Evolutionary conservation across 2,797 vertebrate genomes (phyloP).

Genomic region (Mico argentatus): DNA sequence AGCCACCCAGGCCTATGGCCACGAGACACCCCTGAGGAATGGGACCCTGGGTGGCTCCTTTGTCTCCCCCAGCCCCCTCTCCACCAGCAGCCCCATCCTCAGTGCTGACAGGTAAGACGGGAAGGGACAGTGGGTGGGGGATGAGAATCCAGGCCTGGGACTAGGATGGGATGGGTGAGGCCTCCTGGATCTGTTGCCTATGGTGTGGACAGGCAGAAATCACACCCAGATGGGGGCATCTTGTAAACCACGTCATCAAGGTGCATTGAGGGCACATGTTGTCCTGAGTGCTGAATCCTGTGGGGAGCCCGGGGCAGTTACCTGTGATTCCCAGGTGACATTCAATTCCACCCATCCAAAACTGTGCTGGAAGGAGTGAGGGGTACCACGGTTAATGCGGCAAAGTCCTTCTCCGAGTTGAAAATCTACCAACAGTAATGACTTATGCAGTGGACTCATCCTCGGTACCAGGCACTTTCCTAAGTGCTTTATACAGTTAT

Average conservation of each 20-base stretch:
- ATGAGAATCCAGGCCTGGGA: background rate
- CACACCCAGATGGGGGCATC: background rate
- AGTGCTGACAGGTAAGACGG: conserved; percentile 89
- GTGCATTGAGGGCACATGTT: rapidly evolving
- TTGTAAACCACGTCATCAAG: background rate
- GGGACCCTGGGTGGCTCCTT: conserved; percentile 86
- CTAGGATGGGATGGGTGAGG: background rate
- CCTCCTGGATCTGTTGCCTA: background rate
- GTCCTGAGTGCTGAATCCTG: no score
- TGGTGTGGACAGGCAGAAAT: background rate
- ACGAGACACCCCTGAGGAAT: conserved; percentile 83
- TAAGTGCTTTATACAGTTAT: background rate
- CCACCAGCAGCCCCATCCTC: conserved; percentile 95
- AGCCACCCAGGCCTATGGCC: conserved; percentile 74
- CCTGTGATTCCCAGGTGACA: background rate
- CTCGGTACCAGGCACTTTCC: rapidly evolving
- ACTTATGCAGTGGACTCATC: background rate
- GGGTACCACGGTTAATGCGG: background rate
- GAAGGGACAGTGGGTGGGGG: background rate
- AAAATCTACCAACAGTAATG: background rate
- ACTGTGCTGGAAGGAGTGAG: background rate
- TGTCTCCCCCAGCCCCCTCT: conserved; percentile 88
- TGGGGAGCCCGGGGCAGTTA: rapidly evolving
- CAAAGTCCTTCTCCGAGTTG: background rate
- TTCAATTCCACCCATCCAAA: background rate